Evolutionary conservation across 1,140 invertebrate genomes (phyloP).

Genomic region (Pseudomyrmex gracilis): DNA sequence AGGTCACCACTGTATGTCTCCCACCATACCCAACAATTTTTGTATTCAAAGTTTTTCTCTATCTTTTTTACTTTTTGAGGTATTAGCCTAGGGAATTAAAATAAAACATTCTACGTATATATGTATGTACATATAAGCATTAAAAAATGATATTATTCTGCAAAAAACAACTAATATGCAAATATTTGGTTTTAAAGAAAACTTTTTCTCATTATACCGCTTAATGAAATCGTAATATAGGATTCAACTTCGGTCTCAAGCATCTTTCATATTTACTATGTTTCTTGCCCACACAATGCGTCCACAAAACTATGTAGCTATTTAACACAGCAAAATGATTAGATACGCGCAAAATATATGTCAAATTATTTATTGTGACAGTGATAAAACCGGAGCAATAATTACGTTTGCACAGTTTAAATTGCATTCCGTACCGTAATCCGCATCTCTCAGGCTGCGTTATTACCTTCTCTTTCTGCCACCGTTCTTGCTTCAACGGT

Average conservation of each 20-base stretch:
- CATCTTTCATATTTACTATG: not conserved
- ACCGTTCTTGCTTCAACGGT: slow-evolving; percentile 22
- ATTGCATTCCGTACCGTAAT: slow-evolving; percentile 63
- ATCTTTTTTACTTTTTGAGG: too few relatives aligned
- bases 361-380: slow-evolving; percentile 58
- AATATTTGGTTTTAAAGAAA: too few relatives aligned
- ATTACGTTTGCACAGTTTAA: slow-evolving; percentile 64
- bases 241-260: not conserved
- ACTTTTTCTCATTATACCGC: not conserved
- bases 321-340: slow-evolving; percentile 35
- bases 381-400: slow-evolving; percentile 57
- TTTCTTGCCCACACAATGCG: not conserved
- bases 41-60: too few relatives aligned
- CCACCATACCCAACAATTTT: too few relatives aligned
- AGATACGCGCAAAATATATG: slow-evolving; percentile 55
- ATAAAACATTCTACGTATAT: too few relatives aligned
- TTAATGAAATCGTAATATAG: not conserved
- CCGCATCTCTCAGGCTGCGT: slow-evolving; percentile 35
- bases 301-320: slow-evolving; percentile 17
- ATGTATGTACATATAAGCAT: too few relatives aligned
- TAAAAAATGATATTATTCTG: too few relatives aligned
- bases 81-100: too few relatives aligned
- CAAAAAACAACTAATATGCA: not conserved
- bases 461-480: slow-evolving; percentile 55
- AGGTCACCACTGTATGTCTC: too few relatives aligned